These are phyloP conservation scores for Neopipo cinnamomea DNA, from an alignment of 2,113 vertebrate genomes.

Conservation along the genomic window DNA sequence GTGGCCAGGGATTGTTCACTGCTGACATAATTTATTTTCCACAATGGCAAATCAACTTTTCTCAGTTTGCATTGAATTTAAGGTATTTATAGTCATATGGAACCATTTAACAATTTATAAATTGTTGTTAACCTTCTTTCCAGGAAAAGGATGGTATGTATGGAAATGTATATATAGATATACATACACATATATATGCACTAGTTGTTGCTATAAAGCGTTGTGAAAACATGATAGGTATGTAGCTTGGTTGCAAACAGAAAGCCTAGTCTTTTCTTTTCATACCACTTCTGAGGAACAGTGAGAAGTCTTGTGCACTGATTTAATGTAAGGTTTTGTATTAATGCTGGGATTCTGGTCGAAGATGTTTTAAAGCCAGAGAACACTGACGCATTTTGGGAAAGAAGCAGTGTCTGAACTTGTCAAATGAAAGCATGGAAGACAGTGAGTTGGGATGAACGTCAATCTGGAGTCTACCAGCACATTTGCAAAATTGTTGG, in stretches of 20 bases:
- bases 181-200: accelerated
- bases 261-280: background rate
- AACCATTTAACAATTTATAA: background rate
- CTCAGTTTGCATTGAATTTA: background rate
- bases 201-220: background rate
- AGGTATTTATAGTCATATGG: background rate
- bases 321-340: background rate
- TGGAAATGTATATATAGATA: background rate
- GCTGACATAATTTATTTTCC: background rate
- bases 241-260: background rate
- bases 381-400: background rate
- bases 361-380: background rate
- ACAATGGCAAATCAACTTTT: background rate
- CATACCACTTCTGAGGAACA: background rate
- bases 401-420: background rate
- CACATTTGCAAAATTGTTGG: background rate
- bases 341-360: background rate
- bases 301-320: background rate
- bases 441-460: background rate
- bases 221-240: background rate
- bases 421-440: background rate
- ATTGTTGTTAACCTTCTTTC: background rate
- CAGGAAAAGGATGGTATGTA: background rate
- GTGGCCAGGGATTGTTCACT: background rate
- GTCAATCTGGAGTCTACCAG: background rate